Evolutionary conservation across 2,888 invertebrate species (phyloP).

Genomic region (Ophion ventricosus): DNA sequence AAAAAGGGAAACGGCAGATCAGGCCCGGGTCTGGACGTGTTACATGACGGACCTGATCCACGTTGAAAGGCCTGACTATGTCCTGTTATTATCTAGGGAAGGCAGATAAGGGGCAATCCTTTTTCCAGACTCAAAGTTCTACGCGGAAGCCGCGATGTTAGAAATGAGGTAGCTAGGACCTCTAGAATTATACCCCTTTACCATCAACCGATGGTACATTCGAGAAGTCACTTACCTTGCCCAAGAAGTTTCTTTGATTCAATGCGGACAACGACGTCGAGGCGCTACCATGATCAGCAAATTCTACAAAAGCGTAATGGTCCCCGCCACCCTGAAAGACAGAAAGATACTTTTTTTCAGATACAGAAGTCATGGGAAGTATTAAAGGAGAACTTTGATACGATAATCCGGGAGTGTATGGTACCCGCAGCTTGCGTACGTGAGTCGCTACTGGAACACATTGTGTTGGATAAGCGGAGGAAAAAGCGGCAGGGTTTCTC

Average conservation of each 20-base stretch:
- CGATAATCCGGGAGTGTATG: conserved; percentile 1
- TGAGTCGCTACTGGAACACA: not conserved
- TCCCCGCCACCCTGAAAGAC: conserved; percentile 85
- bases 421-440: not conserved
- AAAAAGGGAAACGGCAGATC: no score
- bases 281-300: conserved; percentile 85
- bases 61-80: no score
- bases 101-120: no score
- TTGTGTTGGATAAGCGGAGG: not conserved
- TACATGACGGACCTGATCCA: no score
- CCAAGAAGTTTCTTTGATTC: conserved; percentile 86
- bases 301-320: conserved; percentile 88
- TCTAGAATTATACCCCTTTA: no score
- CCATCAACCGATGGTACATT: not conserved
- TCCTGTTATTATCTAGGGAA: no score
- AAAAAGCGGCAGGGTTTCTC: not conserved
- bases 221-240: conserved; percentile 83
- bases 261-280: conserved; percentile 86
- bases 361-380: conserved; percentile 17
- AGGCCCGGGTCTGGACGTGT: no score
- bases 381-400: conserved; percentile 1
- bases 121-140: no score
- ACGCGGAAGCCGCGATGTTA: no score
- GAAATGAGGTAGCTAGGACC: no score
- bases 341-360: not conserved